Base-by-base conservation (phyloP, 1,140 invertebrate genomes). In the Aphidius gifuensis region DNA sequence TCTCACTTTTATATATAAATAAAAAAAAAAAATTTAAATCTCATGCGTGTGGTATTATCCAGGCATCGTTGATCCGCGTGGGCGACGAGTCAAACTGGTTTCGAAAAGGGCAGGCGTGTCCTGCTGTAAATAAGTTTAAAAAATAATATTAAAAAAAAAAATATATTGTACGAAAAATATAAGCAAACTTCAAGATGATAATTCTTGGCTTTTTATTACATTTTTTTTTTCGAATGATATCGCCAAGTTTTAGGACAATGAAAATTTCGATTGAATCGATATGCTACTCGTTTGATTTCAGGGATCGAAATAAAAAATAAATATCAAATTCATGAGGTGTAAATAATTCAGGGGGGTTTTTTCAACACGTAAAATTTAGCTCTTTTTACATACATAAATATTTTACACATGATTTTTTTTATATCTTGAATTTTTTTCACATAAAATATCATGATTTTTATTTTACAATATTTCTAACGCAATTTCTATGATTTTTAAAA, bases 21-120 rank as follows among this genome's bases (percentile, higher is more conserved):
- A 3, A 39, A 16, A 21, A 40, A 40, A 40, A 43, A 43, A 43
- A 42, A 9, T 11, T 55, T n/a, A 7, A 5, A 21, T 32, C 44
- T 11, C 42, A 38, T 47, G 38, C 32, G 51, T 61, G 46, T 55
- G 46, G 60, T 40, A 55, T 51, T 65, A 61, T 45, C 48, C 23
- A 32, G 23, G 23, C 53, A 47, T 53, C 55, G 54, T 46, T 32
- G 60, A 62, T 55, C 48, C 53, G 65, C 62, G 65, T 66, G 61
- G 65, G 65, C 61, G 65, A 66, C 61, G 61, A 66, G 65, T 63
- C 65, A 66, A 66, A 66, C 65, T 64, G 65, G 65, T 66, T 66
- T 66, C 23, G 23, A 50, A 66, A 55, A 62, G 58, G 58, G 45
- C 56, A 57, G 58, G 49, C 47, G 48, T 51, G 49, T 43, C 42